Base-by-base conservation (phyloP, 2,113 vertebrate genomes). In the Piprites chloris region DNA sequence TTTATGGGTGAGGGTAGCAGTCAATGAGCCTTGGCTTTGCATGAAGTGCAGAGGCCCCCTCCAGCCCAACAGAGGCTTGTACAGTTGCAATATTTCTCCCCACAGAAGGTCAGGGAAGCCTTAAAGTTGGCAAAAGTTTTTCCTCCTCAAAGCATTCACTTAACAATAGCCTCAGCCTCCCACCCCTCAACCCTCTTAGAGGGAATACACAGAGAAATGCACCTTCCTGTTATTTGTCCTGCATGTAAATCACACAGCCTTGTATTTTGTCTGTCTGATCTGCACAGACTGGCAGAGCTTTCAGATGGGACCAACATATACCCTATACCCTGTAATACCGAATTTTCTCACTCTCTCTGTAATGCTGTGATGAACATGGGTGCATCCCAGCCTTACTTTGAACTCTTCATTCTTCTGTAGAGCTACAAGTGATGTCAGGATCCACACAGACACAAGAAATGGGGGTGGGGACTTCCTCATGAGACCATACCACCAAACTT, bases 301-400 rank as follows among this genome's bases (percentile, higher is more conserved):
- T 39, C 32, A 62, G 37, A 73, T 14, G 74, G 49, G 53, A 44
- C 9, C 55, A 46, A 15, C 26, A 28, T 37, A 49, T 9, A 44
- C 39, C 3, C 26, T 42, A 5, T 32, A 28, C 27, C 32, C 16
- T 55, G 22, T 42, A 42, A 32, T 24, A 35, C 23, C 10, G 18
- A 47, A 66, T 61, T 66, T 46, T 21, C 50, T 83, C 52, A 14
- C 46, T 35, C 44, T 28, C n/a, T 42, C 23, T 33, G 4, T 56
- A 62, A n/a, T 3, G 1, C 33, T 50, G 6, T 20, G 35, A 56
- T 1, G 10, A 52, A 76, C 33, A 62, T 0, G 1, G 19, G 9
- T 33, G 8, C 50, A 61, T 46, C 41, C 20, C 69, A 87, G 47
- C 30, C 49, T 63, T 44, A 59, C 20, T 71, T 7, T 42, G n/a